These are phyloP conservation scores for Clupea harengus DNA, from an alignment of 2,113 vertebrate species.

Conservation along the genomic window DNA sequence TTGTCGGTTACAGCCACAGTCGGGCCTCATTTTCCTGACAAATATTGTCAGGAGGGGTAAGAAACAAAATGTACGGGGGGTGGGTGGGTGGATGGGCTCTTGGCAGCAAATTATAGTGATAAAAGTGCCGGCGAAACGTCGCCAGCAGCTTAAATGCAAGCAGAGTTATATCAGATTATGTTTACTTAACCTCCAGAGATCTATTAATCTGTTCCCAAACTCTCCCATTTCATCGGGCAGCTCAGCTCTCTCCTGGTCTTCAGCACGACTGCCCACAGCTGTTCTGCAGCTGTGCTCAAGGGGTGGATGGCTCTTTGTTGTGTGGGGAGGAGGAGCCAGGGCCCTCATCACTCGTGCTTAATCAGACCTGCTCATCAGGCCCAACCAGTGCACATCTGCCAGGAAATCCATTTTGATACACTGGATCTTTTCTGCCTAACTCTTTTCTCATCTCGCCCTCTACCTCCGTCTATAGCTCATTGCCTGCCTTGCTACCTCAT, in stretches of 20 bases:
- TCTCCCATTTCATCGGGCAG: constrained; percentile 39
- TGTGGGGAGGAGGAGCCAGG: background rate
- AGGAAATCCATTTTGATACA: constrained; percentile 10
- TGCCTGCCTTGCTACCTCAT: constrained; percentile 9
- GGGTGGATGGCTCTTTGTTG: background rate
- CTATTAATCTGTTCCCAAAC: constrained; percentile 50
- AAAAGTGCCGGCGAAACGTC: constrained; percentile 33
- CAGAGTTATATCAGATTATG: constrained; percentile 44
- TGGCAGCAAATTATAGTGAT: constrained; percentile 30
- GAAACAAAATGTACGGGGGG: constrained; percentile 19
- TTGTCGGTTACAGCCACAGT: constrained; percentile 18
- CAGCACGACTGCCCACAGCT: constrained; percentile 46
- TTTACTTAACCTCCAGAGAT: constrained; percentile 47
- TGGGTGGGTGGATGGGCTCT: constrained; percentile 4
- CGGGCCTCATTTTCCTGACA: constrained; percentile 29
- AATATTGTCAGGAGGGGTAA: constrained; percentile 33
- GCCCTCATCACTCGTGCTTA: constrained; percentile 5
- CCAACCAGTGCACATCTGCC: background rate
- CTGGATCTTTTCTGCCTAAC: background rate
- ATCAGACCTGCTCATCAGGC: constrained; percentile 30
- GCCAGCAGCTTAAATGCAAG: constrained; percentile 33
- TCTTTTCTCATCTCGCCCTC: background rate
- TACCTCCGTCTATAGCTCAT: background rate
- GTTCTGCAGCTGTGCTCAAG: constrained; percentile 38
- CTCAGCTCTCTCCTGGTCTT: constrained; percentile 31